Conservation (phyloP, 37 sponge, comb jelly and placozoan genomes). For the Ephydatia muelleri region DNA sequence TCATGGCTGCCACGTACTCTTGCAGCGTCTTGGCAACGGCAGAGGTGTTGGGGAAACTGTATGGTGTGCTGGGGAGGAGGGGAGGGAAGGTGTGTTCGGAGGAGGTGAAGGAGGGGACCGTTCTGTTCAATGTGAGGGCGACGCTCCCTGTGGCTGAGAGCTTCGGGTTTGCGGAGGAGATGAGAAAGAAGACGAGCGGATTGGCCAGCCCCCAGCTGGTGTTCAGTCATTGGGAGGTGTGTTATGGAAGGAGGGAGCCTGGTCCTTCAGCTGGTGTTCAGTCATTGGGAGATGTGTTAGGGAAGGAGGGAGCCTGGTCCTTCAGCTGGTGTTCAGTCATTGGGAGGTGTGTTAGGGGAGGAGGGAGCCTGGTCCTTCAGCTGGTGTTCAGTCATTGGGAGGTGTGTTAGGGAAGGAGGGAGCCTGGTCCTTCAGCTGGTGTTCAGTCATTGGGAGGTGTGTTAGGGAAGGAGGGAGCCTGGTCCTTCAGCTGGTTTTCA, state of each 20-base stretch:
- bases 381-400: no score
- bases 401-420: no score
- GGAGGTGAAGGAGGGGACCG: slow-evolving; percentile 91
- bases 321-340: no score
- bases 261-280: neutral
- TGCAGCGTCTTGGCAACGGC: slow-evolving; percentile 92
- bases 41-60: slow-evolving; percentile 90
- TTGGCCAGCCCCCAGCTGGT: slow-evolving; percentile 96
- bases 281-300: neutral
- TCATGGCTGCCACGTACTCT: slow-evolving; percentile 94
- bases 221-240: slow-evolving; percentile 98
- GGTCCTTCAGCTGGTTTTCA: no score
- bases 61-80: slow-evolving; percentile 86
- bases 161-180: slow-evolving; percentile 97
- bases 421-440: no score
- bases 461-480: no score
- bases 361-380: no score
- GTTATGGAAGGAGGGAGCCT: neutral
- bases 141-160: slow-evolving; percentile 95
- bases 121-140: slow-evolving; percentile 80
- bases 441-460: no score
- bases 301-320: no score
- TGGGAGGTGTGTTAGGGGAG: no score
- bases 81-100: slow-evolving; percentile 82
- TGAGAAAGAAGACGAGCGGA: slow-evolving; percentile 96